A percentile compares a stretch with the other conserved stretches of the same genome.
These are phyloP conservation scores for Alsophila aescularia DNA, from an alignment of 2,888 invertebrate genomes.

Conservation along the genomic window DNA sequence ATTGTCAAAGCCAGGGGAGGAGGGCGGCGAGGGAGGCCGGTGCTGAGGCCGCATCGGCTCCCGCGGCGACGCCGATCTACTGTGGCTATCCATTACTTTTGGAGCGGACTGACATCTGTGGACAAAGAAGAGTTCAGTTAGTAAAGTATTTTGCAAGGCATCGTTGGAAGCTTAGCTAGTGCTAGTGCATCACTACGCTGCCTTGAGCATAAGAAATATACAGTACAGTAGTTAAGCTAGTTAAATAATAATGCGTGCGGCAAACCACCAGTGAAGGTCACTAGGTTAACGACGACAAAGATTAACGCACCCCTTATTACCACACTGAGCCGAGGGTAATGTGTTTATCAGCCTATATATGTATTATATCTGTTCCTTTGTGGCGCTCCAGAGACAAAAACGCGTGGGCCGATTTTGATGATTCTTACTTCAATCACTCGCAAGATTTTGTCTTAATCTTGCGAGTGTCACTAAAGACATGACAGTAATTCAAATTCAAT, in stretches of 20 bases:
- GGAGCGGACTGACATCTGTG: conserved; percentile 82
- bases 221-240: no score
- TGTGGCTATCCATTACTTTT: conserved; percentile 80
- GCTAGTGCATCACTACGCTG: not conserved
- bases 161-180: not conserved
- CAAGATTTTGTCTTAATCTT: no score
- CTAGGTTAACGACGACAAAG: conserved; percentile 11
- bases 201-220: not conserved
- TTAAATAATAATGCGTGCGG: not conserved
- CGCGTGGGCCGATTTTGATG: no score
- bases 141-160: not conserved
- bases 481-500: no score
- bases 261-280: conserved; percentile 12
- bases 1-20: conserved; percentile 74
- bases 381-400: no score
- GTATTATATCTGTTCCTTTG: no score
- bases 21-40: conserved; percentile 72
- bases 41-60: conserved; percentile 80
- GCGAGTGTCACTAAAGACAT: no score
- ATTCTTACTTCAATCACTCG: no score
- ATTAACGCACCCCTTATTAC: not conserved
- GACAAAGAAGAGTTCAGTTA: conserved; percentile 31
- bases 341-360: no score
- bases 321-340: no score
- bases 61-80: conserved; percentile 80